These are phyloP conservation scores for Pseudoips prasinana DNA, from an alignment of 2,888 invertebrate species.

Conservation along the genomic window DNA sequence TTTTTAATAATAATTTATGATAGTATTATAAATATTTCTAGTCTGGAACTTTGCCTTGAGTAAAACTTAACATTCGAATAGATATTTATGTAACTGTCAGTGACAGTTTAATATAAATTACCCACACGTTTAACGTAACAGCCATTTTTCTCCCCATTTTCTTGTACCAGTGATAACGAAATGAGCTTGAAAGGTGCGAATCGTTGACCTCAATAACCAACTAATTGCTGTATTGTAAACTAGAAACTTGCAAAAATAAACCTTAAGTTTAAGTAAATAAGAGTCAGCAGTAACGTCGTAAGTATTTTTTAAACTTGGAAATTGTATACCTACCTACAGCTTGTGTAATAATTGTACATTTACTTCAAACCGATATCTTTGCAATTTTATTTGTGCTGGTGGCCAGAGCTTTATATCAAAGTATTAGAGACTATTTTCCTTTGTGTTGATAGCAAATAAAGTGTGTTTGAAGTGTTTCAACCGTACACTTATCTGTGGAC, in stretches of 20 bases:
- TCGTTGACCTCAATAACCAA: conserved; percentile 64
- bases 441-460: neutral
- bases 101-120: conserved; percentile 8
- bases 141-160: conserved; percentile 57
- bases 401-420: neutral
- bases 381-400: conserved; percentile 13
- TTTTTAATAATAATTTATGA: too few relatives aligned
- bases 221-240: conserved; percentile 2
- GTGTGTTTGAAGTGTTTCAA: conserved; percentile 18
- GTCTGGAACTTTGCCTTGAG: too few relatives aligned
- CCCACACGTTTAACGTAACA: conserved; percentile 20
- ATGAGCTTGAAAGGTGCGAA: conserved; percentile 70
- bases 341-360: conserved; percentile 32
- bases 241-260: conserved; percentile 8
- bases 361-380: conserved; percentile 27
- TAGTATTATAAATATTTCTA: too few relatives aligned
- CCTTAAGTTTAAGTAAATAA: conserved; percentile 7
- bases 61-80: too few relatives aligned
- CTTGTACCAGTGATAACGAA: conserved; percentile 62
- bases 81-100: too few relatives aligned
- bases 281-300: neutral
- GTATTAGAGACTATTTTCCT: neutral
- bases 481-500: conserved; percentile 28
- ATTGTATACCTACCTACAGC: conserved; percentile 21
- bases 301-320: conserved; percentile 1